Evolutionary conservation across 2,113 vertebrate genomes (phyloP).

Genomic region (human): GRCh38 chr20:19825501-19826000

Average conservation of each 20-base stretch:
- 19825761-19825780: rapidly evolving
- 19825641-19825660: background rate
- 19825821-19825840: background rate
- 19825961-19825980: background rate
- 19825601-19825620: background rate
- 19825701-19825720: no score
- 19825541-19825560: background rate
- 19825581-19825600: background rate
- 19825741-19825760: rapidly evolving
- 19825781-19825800: background rate
- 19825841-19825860: background rate
- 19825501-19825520: background rate
- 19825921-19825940: background rate
- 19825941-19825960: background rate
- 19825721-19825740: background rate
- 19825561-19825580: background rate
- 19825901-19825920: background rate
- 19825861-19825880: background rate
- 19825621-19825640: background rate
- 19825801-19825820: background rate
- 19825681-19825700: background rate
- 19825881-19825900: background rate
- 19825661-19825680: background rate
- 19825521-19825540: background rate
- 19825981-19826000: background rate